Base-by-base conservation (phyloP, 92 coral and sea anemone species). In the Actinostola sp. region DNA sequence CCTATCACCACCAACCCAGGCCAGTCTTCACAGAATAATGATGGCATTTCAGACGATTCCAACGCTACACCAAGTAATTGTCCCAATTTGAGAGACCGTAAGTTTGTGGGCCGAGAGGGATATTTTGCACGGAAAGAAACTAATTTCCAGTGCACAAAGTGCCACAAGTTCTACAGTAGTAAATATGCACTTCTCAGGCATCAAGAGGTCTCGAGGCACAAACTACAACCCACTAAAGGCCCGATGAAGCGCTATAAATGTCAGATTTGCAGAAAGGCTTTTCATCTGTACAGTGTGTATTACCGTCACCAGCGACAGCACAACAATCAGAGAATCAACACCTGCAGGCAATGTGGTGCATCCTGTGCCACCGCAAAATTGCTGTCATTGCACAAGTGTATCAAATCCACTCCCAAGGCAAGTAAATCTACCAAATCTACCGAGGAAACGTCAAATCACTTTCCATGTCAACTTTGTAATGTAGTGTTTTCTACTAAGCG, bases 281-380 rank as follows among this genome's bases (percentile, higher is more conserved):
- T 68, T 19, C 61, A 51, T 16, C 20, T 50, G 61, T 68, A 68
- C 25, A 68, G 58, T 21, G 62, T 68, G 10, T 68, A 27, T 34
- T 68, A 68, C 33, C 57, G 33, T 14, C 74, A 68, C 29, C 74
- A 56, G 7, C 23, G 14, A 2, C 12, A 55, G 32, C 74, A 68
- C 26, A 46, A 67, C 41, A 39, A 5, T 13, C 24, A 51, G 30
- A 20, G 19, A 28, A n/a, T 16, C 28, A 15, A 29, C 7, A 8
- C 16, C 1, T 68, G 74, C 28, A 68, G 17, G 34, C 11, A 6
- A 23, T 68, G 74, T 52, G 35, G 34, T 11, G 51, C 28, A 3
- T 0, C 20, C 1, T 68, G 27, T 51, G 0, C 67, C 9, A 50
- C 33, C 8, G 17, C 32, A 14, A 50, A 51, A 9, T 15, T 7